Percentiles rank a stretch among this genome's conserved stretches.
These are phyloP conservation scores for Stegophylla sp. DNA, from an alignment of 2,888 invertebrate genomes.

Conservation along the genomic window DNA sequence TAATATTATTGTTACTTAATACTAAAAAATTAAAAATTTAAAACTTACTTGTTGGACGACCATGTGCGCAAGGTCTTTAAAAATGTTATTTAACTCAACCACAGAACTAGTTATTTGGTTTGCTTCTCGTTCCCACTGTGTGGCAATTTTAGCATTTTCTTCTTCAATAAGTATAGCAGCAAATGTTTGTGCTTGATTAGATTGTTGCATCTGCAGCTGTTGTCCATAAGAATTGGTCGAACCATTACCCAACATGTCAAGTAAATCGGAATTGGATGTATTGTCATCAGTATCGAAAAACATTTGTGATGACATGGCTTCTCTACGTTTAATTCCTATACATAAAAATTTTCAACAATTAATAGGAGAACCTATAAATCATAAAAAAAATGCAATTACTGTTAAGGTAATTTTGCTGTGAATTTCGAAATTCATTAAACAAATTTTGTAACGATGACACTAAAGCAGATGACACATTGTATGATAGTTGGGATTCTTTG, in stretches of 20 bases:
- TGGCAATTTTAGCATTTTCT: constrained; percentile 78
- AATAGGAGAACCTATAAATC: not conserved
- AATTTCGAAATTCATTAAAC: constrained; percentile 80
- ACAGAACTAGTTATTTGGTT: constrained; percentile 91
- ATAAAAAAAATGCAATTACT: constrained; percentile 66
- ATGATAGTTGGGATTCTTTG: constrained; percentile 79
- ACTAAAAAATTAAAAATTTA: constrained; percentile 5
- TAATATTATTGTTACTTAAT: not conserved
- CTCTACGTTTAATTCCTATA: constrained; percentile 82
- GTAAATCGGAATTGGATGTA: constrained; percentile 62
- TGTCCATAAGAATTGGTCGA: constrained; percentile 55
- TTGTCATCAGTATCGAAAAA: constrained; percentile 78
- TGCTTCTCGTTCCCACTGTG: constrained; percentile 82
- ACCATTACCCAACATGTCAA: constrained; percentile 52
- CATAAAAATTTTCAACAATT: constrained; percentile 58
- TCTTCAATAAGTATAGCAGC: constrained; percentile 70
- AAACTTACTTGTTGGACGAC: constrained; percentile 70
- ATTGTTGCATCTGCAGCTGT: constrained; percentile 54
- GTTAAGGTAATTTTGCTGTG: constrained; percentile 85
- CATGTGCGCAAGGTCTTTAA: constrained; percentile 75
- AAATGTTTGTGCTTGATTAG: constrained; percentile 53
- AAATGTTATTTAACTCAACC: constrained; percentile 91
- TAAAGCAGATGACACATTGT: constrained; percentile 84
- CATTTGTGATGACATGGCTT: constrained; percentile 82
- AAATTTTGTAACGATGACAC: constrained; percentile 87